Base-by-base conservation (phyloP, 1,140 invertebrate species). In the Tachypleus tridentatus region DNA sequence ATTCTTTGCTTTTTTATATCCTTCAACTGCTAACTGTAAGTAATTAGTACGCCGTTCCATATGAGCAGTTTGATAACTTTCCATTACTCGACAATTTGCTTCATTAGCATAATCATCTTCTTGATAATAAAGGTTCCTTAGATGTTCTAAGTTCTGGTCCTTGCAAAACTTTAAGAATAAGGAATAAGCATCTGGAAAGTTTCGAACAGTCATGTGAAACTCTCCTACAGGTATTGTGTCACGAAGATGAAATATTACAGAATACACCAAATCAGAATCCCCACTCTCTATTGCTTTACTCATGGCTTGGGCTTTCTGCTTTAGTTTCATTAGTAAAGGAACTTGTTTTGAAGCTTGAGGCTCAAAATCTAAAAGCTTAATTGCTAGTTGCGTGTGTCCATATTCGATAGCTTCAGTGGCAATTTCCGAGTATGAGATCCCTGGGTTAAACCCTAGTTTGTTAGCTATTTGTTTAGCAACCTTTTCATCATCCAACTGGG, bases 261-360 rank as follows among this genome's bases (percentile, higher is more conserved):
- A 86, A 73, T 92, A 93, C 56, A 97, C 87, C 79, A 71, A 58
- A 67, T 98, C 92, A 0, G 91, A 93, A 74, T 98, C 91, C 0
- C 94, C 94, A 77, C 92, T 97, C 71, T 94, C 88, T 6, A 95
- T 89, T 1, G 94, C 94, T 79, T 95, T 95, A 49, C 84, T 79
- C 7, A 98, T 77, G 48, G 94, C 94, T 54, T 77, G 66, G 64
- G 87, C 84, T 74, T 95, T 87, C 67, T 76, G 74, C 3, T 87
- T 86, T 67, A 98, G 81, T 73, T 88, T 84, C 53, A 98, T 77
- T 6, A 98, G 78, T 47, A 97, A 75, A 0, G 90, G 89, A 47
- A 97, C 92, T 82, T 97, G 93, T 57, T 91, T 82, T 58, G 87
- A 86, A 3, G 92, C 87, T 67, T 86, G 83, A 1, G 88, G 86